Base-by-base conservation (phyloP, 1,140 invertebrate genomes). In the Cydia strobilella region DNA sequence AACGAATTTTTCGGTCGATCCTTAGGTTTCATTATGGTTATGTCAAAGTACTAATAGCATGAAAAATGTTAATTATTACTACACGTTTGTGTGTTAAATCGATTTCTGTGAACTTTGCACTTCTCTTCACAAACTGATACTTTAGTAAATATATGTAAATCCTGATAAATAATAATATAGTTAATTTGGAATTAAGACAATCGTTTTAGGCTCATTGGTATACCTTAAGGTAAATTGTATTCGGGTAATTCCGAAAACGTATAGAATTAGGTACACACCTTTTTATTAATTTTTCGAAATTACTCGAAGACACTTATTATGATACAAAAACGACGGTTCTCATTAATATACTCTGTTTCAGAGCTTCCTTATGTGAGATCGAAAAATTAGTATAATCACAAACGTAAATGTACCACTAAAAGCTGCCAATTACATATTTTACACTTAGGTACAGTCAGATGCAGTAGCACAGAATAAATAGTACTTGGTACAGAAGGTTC, bases 341-440 rank as follows among this genome's bases (percentile, higher is more conserved):
- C 10, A 23, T 59, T 23, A 59, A 23, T 23, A 59, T 59, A 59
- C 54, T 59, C 54, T 59, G 54, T 59, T 59, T 59, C 54, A 59
- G 54, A 59, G 54, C 3, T 20, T 54, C 3, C 15, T 66, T 66
- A 31, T 69, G 65, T 69, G 65, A 69, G 65, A 69, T 69, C 65
- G 27, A 69, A 4, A 69, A 10, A 69, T 69, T 42, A 69, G 65
- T 69, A 59, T 59, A 69, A 69, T 35, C 31, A 69, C n/a, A 69
- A 69, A 69, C 31, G 31, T 66, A 31, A 31, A 59, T 23, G 51
- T 59, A 59, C 12, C 15, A 18, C 31, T 69, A 69, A 18, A 69
- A 69, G 65, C 65, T 69, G 65, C 65, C 65, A 69, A 69, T 69
- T 31, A 66, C 6, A 59, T 59, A 54, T 59, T 59, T 3, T 23